Evolutionary conservation across 2,797 vertebrate genomes (phyloP), one percentile per base, ranked within the genome.

Genomic region (Manis pentadactyla): DNA sequence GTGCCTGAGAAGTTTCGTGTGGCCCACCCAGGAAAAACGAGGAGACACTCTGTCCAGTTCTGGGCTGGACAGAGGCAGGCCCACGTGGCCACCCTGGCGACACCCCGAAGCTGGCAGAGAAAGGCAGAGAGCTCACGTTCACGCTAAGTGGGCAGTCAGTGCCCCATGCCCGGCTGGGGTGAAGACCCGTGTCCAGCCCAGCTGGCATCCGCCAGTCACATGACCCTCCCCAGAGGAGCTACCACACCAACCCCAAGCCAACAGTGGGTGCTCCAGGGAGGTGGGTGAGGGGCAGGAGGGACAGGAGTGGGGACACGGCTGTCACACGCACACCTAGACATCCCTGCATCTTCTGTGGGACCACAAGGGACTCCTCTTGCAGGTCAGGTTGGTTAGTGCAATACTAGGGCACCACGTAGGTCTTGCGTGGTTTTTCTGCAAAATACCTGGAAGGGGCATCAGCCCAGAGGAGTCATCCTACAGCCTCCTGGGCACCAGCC

Each of bases 111-210:
- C 81, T 7, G 25, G 29, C 55, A 59, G 31, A 25, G 25, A n/a
- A 46, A 19, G n/a, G 31, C 19, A 3, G 66, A 53, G 51, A 21
- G 25, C 0, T 0, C 2, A 0, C 0, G 0, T 2, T 25, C 12
- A 2, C 0, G 71, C 17, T 0, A 0, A 7, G 34, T 5, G 3
- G 27, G 21, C 34, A 19, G 7, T 25, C 13, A 2, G 4, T 11
- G 7, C 34, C 42, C 5, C 11, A 14, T 0, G 5, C 23, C 37
- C 23, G 2, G 3, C 59, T 7, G 78, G 59, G 23, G 4, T 29
- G 3, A 19, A 9, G 13, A 18, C 39, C 63, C n/a, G 37, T 2
- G 21, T 19, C 14, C 31, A 53, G 34, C 49, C 29, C 42, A n/a
- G 42, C 31, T 23, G 17, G 21, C 5, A 0, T 4, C n/a, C 0